Evolutionary conservation across 2,797 vertebrate species (phyloP), one percentile per base, ranked within the genome.

Genomic region (Ptychadena robeensis): DNA sequence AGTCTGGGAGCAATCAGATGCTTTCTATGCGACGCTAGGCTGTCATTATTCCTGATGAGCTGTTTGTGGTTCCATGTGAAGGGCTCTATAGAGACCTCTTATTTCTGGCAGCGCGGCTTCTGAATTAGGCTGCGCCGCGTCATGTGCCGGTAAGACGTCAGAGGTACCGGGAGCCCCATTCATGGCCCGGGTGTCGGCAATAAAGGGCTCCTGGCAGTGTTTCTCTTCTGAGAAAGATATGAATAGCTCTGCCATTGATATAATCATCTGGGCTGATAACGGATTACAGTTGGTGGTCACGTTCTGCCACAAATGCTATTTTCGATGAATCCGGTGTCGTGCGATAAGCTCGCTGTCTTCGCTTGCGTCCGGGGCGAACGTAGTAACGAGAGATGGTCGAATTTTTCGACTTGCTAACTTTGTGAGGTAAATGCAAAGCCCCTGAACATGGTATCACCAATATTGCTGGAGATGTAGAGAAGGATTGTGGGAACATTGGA

Each of bases 31-130:
- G 27, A 4, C 25, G 11, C 57, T 27, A 61, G 57, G 57, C 57
- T 61, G 57, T 27, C 57, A 61, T 61, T 61, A 61, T 61, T 61
- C 25, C 57, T 61, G 57, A 61, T 27, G 57, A 61, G 57, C 57
- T 61, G 57, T 61, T 61, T 61, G 57, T 61, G 57, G 22, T 11
- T 27, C 22, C 25, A 61, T 61, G n/a, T 61, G 25, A 61, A 61
- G 57, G 57, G 10, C 57, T 61, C 57, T 25, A 61, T 61, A 61
- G 57, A 27, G 57, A 61, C 25, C 57, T 61, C 57, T 61, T 61
- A 27, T 28, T 61, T 61, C 9, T 27, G 57, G 25, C 57, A 61
- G n/a, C 3, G n/a, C 7, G 0, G 57, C 57, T 61, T 48, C 25
- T 11, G 9, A 61, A 61, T 27, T 61, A 61, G 25, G 57, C n/a